Percentiles rank a stretch among this genome's conserved stretches.
phyloP scores from a whole-genome alignment of 2,797 vertebrate species.

The Coreius guichenoti region DNA sequence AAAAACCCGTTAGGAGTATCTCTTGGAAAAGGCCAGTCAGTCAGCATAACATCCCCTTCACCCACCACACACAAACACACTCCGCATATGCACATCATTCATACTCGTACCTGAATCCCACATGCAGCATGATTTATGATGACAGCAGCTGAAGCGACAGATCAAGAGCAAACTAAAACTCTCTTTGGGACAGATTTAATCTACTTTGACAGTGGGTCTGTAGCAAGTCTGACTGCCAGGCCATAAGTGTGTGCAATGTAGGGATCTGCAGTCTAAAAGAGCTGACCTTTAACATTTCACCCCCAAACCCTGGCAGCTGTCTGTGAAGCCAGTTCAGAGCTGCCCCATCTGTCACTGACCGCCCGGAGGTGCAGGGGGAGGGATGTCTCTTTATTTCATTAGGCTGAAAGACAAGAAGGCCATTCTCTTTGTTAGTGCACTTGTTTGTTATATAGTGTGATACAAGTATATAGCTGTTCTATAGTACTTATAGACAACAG shows the following conservation, averaged over 20 bases:
- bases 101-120: slow-evolving; percentile 19
- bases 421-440: slow-evolving; percentile 32
- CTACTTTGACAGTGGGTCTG: slow-evolving; percentile 26
- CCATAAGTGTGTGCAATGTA: slow-evolving; percentile 51
- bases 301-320: slow-evolving; percentile 74
- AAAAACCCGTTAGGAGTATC: slow-evolving; percentile 17
- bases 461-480: neutral
- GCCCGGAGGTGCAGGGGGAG: slow-evolving; percentile 65
- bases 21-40: slow-evolving; percentile 8
- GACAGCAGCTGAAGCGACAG: slow-evolving; percentile 21
- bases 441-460: slow-evolving; percentile 3
- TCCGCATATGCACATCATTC: neutral
- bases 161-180: slow-evolving; percentile 30
- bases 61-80: neutral
- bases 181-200: slow-evolving; percentile 32
- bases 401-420: slow-evolving; percentile 31
- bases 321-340: slow-evolving; percentile 70
- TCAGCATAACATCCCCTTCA: neutral
- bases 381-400: slow-evolving; percentile 46
- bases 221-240: slow-evolving; percentile 29
- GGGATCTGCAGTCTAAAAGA: slow-evolving; percentile 40
- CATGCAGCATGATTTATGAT: slow-evolving; percentile 35
- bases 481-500: neutral
- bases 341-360: slow-evolving; percentile 80
- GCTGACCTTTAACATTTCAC: slow-evolving; percentile 55